Base-by-base conservation (phyloP, 1,140 invertebrate genomes). In the Lepidurus couesii region DNA sequence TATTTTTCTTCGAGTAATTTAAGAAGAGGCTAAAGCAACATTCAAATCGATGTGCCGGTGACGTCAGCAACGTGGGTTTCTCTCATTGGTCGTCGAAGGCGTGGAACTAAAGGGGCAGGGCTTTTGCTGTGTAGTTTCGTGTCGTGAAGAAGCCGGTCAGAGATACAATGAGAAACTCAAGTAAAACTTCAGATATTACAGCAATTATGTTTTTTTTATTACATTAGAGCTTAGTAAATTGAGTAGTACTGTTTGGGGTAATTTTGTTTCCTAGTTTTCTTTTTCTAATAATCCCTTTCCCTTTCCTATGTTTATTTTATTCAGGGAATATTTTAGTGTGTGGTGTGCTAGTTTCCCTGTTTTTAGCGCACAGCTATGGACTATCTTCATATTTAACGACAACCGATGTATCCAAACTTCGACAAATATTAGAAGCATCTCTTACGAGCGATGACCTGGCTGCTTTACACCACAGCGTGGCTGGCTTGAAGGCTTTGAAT, bases 321-420 rank as follows among this genome's bases (percentile, higher is more conserved):
- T 34, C 13, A 65, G 53, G 53, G 53, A 65, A 65, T 65, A 21
- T 21, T 65, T 65, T 65, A 65, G 53, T 65, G 53, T 65, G 53
- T 21, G 53, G 53, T 65, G 53, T 65, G 53, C 53, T 65, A n/a
- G 53, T 65, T 65, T 65, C 53, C 53, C 53, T 65, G 53, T 65
- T 65, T 65, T 65, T 65, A 65, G 53, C 53, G n/a, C 53, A 65
- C n/a, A 65, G 53, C 21, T 65, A 65, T 65, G 78, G 74, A 34
- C 74, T 79, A 13, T 74, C 78, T 8, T 79, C 78, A 10, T 79
- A 44, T 47, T 75, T 79, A 43, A 79, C 42, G 11, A 21, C n/a
- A 43, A 44, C 65, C 9, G 78, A 79, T 53, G 43, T 74, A 24
- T 75, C 73, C 16, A 74, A 75, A 34, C 16, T 79, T 24, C 43